Evolutionary conservation across 2,888 invertebrate species (phyloP), one percentile per base, ranked within the genome.

Genomic region (Drosophila algonquin): DNA sequence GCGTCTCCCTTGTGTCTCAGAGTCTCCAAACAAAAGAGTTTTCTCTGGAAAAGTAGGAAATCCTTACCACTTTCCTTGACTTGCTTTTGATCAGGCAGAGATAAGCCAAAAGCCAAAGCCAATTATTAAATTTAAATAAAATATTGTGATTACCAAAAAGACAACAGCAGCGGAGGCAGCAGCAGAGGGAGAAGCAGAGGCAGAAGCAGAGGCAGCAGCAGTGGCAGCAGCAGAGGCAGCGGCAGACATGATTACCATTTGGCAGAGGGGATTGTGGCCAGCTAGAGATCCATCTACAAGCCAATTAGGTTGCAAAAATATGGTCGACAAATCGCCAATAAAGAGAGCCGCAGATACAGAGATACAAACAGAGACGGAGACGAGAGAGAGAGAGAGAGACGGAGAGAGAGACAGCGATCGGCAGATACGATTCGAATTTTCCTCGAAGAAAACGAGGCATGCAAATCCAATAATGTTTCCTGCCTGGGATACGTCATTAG

Each of bases 401-500:
- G 55, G 35, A 35, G 10, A 32, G 60, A 24, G 3, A 61, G 62
- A 44, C 50, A 35, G 56, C 67, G 67, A 67, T 67, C 67, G 51
- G 56, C 67, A 67, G 40, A 40, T 40, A 40, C 40, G 40, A 40
- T 40, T 40, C 57, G 56, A 51, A 67, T 67, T 67, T 67, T 67
- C 56, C 27, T 67, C 56, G 51, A 40, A n/a, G 73, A 58, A 57
- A 71, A 71, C 73, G 63, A 72, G 73, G 54, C 71, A 72, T 72
- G 71, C 71, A 72, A 72, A 72, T 72, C 63, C 55, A 52, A 70
- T 62, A 32, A 63, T 68, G 69, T 78, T 83, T 80, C 79, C 81
- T 80, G 82, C 40, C 40, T 40, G 40, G 40, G 14, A 40, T 40
- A 40, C 40, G 40, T 78, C 68, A 78, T 78, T 79, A 78, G 60